A percentile compares a stretch with the other conserved stretches of the same genome.
Evolutionary conservation across 2,113 vertebrate genomes (phyloP).

Genomic region (Helogale parvula): DNA sequence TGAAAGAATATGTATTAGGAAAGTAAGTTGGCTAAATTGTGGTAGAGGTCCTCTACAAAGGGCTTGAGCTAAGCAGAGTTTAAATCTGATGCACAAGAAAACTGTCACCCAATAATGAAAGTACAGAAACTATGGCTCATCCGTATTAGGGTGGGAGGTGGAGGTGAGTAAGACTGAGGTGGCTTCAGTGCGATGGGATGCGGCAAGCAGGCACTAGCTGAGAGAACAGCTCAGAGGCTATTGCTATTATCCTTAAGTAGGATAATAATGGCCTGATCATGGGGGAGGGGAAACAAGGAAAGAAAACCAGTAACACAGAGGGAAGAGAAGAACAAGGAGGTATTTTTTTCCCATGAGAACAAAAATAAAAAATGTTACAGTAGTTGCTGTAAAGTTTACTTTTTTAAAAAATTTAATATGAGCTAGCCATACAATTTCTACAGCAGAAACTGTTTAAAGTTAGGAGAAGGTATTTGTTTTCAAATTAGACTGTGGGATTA

Average conservation of each 20-base stretch:
- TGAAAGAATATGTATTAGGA: background rate
- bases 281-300: background rate
- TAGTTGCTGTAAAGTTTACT: background rate
- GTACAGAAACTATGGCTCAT: background rate
- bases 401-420: conserved; percentile 6
- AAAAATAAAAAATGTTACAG: background rate
- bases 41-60: background rate
- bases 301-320: background rate
- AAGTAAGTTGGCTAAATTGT: conserved; percentile 1
- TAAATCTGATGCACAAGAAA: conserved; percentile 45
- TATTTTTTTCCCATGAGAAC: background rate
- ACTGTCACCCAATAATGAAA: background rate
- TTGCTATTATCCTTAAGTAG: background rate
- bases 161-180: background rate
- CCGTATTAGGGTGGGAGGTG: no score
- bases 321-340: background rate
- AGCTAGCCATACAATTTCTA: background rate
- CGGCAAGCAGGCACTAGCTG: background rate
- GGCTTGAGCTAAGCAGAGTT: background rate
- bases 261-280: background rate
- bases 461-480: background rate
- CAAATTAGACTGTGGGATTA: background rate
- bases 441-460: background rate
- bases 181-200: background rate
- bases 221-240: background rate